Base-by-base conservation (phyloP, 2,888 invertebrate genomes). In the Slavum lentiscoides region DNA sequence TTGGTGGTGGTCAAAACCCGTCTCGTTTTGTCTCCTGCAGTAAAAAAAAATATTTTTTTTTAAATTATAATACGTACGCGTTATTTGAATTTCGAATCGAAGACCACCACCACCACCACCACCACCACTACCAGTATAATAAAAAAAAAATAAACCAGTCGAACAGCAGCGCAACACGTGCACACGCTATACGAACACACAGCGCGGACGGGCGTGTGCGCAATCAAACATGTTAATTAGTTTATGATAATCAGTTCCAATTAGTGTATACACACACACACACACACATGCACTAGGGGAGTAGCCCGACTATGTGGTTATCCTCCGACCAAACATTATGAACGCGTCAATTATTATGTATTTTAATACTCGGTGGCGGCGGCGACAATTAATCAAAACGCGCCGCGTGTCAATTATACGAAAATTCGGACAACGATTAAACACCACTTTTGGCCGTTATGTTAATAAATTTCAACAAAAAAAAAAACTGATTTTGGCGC, bases 211-310 rank as follows among this genome's bases (percentile, higher is more conserved):
- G 37, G 49, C 69, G 53, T 61, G 53, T 53, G 30, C 30, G 77
- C 43, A 69, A 77, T 62, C 77, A 69, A 69, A 77, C 69, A 62
- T 77, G 77, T 70, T 77, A 77, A 77, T 77, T 77, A 70, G 77
- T 70, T 70, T 77, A 77, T 70, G 69, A 70, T 77, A 77, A 77
- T 77, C 62, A 39, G 69, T 77, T 62, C 17, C 49, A 62, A 58
- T 75, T 58, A 58, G 67, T 21, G 21, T 8, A 61, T 23, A 13
- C 11, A 15, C 30, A 64, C 19, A 30, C 11, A 64, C 11, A 23
- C 11, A 64, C 11, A 62, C 64, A 17, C 64, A 11, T n/a, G 30
- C 17, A 7, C 17, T 23, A 9, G 55, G 9, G 3, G 39, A 66
- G 19, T 23, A 68, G 75, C n/a, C n/a, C n/a, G n/a, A n/a, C n/a